These are phyloP conservation scores for Anagyrus pseudococci DNA, from an alignment of 2,888 invertebrate species.

Conservation along the genomic window DNA sequence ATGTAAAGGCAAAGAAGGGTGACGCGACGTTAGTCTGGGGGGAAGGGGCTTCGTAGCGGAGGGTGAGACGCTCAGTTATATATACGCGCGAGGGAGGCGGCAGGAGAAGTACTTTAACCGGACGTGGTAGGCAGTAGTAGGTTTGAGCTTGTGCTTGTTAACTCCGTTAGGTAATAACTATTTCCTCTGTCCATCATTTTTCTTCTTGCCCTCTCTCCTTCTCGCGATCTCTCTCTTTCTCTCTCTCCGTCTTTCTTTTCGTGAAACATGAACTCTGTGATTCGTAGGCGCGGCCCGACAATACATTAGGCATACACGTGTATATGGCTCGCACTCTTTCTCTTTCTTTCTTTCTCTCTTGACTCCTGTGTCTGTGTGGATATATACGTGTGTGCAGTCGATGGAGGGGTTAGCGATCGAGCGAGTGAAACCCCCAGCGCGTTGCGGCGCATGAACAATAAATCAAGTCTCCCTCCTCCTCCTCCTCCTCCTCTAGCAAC, in stretches of 20 bases:
- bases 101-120: too few relatives aligned
- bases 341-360: too few relatives aligned
- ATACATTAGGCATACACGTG: conserved; percentile 37
- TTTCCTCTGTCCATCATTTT: conserved; percentile 55
- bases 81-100: too few relatives aligned
- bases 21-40: too few relatives aligned
- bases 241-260: conserved; percentile 18
- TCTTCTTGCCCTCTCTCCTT: conserved; percentile 36
- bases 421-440: conserved; percentile 17
- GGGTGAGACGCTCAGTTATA: too few relatives aligned
- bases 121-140: too few relatives aligned
- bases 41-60: too few relatives aligned
- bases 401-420: conserved; percentile 19
- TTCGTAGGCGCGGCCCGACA: conserved; percentile 45
- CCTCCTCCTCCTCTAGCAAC: not conserved
- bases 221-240: not conserved
- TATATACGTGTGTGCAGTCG: conserved; percentile 17
- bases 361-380: conserved; percentile 16
- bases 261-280: conserved; percentile 30
- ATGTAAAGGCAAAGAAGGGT: too few relatives aligned
- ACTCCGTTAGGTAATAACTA: conserved; percentile 58
- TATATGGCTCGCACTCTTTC: too few relatives aligned
- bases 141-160: too few relatives aligned
- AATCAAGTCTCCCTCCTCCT: conserved; percentile 22
- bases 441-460: conserved; percentile 17